These are phyloP conservation scores for Drosophila cognata DNA, from an alignment of 2,888 invertebrate genomes.

Conservation along the genomic window DNA sequence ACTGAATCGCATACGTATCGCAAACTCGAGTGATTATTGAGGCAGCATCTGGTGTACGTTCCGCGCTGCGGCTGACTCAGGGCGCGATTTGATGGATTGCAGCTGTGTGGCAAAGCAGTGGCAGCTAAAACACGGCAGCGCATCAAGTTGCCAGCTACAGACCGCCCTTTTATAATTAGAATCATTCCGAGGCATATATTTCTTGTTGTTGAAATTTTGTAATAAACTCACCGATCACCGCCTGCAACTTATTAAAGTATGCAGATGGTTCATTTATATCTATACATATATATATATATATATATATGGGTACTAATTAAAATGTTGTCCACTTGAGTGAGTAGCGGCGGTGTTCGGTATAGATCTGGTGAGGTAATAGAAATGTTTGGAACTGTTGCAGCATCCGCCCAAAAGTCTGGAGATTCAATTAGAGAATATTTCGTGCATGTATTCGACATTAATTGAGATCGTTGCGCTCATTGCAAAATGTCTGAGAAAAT, in stretches of 20 bases:
- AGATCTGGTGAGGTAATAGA: constrained; percentile 13
- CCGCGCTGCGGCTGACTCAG: constrained; percentile 32
- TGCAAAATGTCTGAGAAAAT: constrained; percentile 9
- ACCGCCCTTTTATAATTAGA: constrained; percentile 69
- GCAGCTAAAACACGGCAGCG: constrained; percentile 12
- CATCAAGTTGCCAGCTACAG: constrained; percentile 43
- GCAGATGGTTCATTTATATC: constrained; percentile 54
- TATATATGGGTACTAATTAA: constrained; percentile 60
- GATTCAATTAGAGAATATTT: constrained; percentile 52
- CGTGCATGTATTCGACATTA: constrained; percentile 27
- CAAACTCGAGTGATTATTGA: constrained; percentile 65
- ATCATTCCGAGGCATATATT: constrained; percentile 41
- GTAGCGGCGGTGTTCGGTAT: neutral
- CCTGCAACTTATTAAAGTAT: constrained; percentile 60
- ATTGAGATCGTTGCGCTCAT: constrained; percentile 33
- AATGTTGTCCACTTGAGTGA: constrained; percentile 65
- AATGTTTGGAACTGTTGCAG: constrained; percentile 10
- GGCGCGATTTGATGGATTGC: constrained; percentile 70
- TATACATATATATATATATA: constrained; percentile 8
- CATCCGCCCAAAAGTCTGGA: constrained; percentile 46
- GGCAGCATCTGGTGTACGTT: constrained; percentile 22
- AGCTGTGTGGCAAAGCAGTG: constrained; percentile 51
- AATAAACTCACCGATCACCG: constrained; percentile 45
- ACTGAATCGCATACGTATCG: constrained; percentile 43
- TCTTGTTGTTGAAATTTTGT: constrained; percentile 35